phyloP scores from a whole-genome alignment of 2,113 vertebrate species.

The Alouatta palliata region DNA sequence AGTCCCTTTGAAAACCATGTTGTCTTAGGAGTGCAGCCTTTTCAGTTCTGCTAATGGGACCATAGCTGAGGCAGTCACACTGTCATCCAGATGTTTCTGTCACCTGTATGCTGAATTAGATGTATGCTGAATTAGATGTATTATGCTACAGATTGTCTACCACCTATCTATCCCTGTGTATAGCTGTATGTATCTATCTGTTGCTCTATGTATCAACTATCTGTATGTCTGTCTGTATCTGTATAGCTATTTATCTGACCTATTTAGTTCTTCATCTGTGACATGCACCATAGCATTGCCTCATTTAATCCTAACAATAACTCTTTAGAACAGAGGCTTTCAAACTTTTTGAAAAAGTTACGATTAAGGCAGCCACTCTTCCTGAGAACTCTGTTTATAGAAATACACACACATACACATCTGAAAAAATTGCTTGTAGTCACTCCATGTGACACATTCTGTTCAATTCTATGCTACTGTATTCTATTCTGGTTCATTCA shows the following conservation, averaged over 20 bases:
- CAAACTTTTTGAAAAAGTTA: neutral
- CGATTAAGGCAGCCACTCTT: neutral
- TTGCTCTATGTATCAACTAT: neutral
- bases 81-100: neutral
- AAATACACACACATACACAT: neutral
- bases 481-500: neutral
- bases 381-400: neutral
- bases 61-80: neutral
- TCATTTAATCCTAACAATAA: neutral
- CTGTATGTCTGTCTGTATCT: neutral
- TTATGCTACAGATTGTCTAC: rapidly evolving
- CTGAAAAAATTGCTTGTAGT: neutral
- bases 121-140: rapidly evolving
- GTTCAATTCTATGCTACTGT: neutral
- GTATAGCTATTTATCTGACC: neutral
- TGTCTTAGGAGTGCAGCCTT: neutral
- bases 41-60: rapidly evolving
- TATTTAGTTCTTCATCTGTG: neutral
- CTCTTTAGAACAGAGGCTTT: neutral
- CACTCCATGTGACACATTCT: neutral
- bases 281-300: neutral
- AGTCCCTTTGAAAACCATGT: neutral
- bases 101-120: neutral
- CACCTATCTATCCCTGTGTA: neutral
- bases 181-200: neutral